These are phyloP conservation scores for Podarcis muralis DNA, from an alignment of 2,113 vertebrate genomes.

Conservation along the genomic window DNA sequence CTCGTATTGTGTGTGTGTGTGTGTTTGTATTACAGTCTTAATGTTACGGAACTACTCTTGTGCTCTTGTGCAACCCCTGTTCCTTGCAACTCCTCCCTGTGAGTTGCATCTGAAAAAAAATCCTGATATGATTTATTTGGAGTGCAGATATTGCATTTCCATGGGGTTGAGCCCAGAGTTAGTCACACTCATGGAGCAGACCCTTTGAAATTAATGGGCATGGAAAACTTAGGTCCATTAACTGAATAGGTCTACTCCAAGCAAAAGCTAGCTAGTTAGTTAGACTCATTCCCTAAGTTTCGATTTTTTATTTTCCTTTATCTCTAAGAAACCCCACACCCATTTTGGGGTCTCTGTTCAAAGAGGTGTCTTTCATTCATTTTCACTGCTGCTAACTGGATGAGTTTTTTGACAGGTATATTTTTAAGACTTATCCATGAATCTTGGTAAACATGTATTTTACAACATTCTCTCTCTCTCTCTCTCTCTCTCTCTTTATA, in stretches of 20 bases:
- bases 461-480: not conserved
- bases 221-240: too few relatives aligned
- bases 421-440: not conserved
- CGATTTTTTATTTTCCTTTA: not conserved
- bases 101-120: not conserved
- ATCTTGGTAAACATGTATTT: too few relatives aligned
- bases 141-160: not conserved
- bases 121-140: not conserved
- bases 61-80: not conserved
- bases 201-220: too few relatives aligned
- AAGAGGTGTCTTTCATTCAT: not conserved
- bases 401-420: not conserved
- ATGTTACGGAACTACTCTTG: too few relatives aligned
- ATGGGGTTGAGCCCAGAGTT: too few relatives aligned
- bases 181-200: too few relatives aligned
- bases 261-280: too few relatives aligned
- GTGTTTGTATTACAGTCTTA: too few relatives aligned
- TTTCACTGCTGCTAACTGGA: not conserved
- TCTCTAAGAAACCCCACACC: too few relatives aligned
- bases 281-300: too few relatives aligned
- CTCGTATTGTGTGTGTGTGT: too few relatives aligned
- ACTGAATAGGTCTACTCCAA: too few relatives aligned
- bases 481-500: conserved; percentile 63
- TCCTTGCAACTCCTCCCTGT: not conserved
- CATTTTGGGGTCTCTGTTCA: not conserved